Evolutionary conservation across 2,888 invertebrate genomes (phyloP).

Genomic region (Drosophila picticornis): DNA sequence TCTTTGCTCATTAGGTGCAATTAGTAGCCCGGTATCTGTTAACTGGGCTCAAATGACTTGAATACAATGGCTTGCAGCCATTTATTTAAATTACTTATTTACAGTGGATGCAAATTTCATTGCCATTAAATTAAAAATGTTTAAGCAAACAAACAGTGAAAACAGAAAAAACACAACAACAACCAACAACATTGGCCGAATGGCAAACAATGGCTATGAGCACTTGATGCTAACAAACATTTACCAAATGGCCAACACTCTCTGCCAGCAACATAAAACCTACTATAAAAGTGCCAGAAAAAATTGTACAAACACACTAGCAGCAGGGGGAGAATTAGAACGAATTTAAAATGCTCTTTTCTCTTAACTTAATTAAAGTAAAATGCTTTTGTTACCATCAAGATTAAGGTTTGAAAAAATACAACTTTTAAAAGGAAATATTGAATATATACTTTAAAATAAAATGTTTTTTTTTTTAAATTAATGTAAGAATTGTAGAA

Average conservation of each 20-base stretch:
- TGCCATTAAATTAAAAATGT: slow-evolving; percentile 69
- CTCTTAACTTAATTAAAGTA: not conserved
- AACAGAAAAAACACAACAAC: slow-evolving; percentile 12
- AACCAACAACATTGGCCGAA: slow-evolving; percentile 37
- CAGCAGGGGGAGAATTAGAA: not conserved
- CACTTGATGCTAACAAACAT: slow-evolving; percentile 71
- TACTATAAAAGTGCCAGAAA: not conserved
- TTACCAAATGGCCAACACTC: slow-evolving; percentile 65
- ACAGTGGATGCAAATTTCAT: slow-evolving; percentile 75
- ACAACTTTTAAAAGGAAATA: not conserved
- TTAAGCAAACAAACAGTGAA: slow-evolving; percentile 20
- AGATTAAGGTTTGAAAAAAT: not conserved
- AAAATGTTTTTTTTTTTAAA: not conserved
- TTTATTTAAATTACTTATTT: slow-evolving; percentile 71
- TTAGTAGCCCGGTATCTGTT: slow-evolving; percentile 53
- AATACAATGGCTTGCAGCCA: slow-evolving; percentile 39
- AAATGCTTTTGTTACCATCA: not conserved
- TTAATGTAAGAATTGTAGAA: not conserved
- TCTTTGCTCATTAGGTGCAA: slow-evolving; percentile 69
- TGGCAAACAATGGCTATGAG: slow-evolving; percentile 68
- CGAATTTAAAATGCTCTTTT: slow-evolving; percentile 12
- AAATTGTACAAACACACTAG: not conserved
- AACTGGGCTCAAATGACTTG: slow-evolving; percentile 43
- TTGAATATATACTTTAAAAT: not conserved
- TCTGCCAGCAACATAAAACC: slow-evolving; percentile 39